Conservation (phyloP, 2,113 vertebrate genomes). For the Gallinago media region DNA sequence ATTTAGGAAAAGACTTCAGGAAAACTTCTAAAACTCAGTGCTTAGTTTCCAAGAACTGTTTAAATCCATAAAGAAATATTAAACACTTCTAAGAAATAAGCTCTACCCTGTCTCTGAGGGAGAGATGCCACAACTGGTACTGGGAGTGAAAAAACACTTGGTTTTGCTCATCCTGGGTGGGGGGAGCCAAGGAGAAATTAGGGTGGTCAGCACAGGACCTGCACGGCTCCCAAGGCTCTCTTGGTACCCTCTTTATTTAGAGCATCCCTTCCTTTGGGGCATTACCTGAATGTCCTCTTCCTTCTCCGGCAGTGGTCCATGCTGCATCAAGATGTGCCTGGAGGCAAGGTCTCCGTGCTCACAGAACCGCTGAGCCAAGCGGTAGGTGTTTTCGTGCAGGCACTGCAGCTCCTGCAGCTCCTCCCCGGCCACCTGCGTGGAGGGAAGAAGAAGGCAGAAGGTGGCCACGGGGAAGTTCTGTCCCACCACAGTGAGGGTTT, state of each 20-base stretch:
- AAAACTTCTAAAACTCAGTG: conserved; percentile 2
- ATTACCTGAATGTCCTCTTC: conserved; percentile 89
- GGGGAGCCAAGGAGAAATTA: fast-evolving
- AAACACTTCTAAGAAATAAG: background rate
- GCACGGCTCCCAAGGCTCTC: background rate
- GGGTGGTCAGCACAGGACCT: background rate
- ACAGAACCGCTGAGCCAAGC: conserved; percentile 85
- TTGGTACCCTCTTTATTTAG: background rate
- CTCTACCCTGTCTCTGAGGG: background rate
- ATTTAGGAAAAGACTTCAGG: background rate
- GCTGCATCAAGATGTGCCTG: conserved; percentile 81
- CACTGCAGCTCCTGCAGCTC: conserved; percentile 82
- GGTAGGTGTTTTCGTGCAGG: conserved; percentile 87
- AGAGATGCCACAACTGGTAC: background rate
- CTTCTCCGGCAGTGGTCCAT: conserved; percentile 82
- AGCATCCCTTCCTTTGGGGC: background rate
- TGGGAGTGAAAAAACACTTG: background rate
- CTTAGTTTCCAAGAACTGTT: background rate
- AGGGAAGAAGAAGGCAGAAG: background rate
- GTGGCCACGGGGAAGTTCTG: background rate
- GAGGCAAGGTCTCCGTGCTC: conserved; percentile 76
- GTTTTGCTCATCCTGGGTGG: background rate
- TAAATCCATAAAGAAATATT: background rate
- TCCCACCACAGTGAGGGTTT: background rate
- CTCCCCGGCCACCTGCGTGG: conserved; percentile 76